These are phyloP conservation scores for Conchocele bisecta DNA, from an alignment of 2,888 invertebrate species.

Conservation along the genomic window DNA sequence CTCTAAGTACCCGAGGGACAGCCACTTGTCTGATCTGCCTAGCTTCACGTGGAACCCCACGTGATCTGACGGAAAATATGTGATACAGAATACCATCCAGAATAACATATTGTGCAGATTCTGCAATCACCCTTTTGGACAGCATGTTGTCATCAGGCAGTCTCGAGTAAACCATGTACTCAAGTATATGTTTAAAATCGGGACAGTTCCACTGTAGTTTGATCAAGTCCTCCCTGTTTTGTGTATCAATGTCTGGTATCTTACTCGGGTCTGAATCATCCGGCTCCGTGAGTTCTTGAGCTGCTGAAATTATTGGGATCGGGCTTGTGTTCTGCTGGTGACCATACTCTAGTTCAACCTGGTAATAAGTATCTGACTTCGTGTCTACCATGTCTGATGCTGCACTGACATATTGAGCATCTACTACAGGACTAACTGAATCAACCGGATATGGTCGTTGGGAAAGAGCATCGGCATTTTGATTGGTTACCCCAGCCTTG, in stretches of 20 bases:
- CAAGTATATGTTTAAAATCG: constrained; percentile 25
- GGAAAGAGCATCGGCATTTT: constrained; percentile 37
- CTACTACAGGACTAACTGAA: too few relatives aligned
- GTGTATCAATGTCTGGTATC: neutral
- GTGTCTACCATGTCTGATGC: too few relatives aligned
- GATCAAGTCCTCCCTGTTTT: neutral
- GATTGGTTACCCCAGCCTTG: constrained; percentile 8
- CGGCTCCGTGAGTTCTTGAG: too few relatives aligned
- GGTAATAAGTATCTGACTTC: too few relatives aligned
- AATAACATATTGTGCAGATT: constrained; percentile 31
- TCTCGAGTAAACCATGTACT: constrained; percentile 14
- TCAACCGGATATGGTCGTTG: too few relatives aligned
- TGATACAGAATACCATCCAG: constrained; percentile 40
- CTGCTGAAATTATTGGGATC: too few relatives aligned
- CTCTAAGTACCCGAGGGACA: constrained; percentile 21
- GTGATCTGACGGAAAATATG: constrained; percentile 6
- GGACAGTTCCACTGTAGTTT: constrained; percentile 36
- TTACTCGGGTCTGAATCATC: too few relatives aligned
- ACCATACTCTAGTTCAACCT: too few relatives aligned
- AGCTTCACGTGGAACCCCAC: neutral
- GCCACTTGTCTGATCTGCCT: constrained; percentile 11
- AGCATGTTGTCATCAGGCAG: constrained; percentile 23
- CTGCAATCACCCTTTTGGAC: constrained; percentile 9
- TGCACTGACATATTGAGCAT: neutral
- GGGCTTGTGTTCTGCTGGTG: too few relatives aligned